phyloP scores from a whole-genome alignment of 2,888 invertebrate genomes.

The Pilophorus perplexus region DNA sequence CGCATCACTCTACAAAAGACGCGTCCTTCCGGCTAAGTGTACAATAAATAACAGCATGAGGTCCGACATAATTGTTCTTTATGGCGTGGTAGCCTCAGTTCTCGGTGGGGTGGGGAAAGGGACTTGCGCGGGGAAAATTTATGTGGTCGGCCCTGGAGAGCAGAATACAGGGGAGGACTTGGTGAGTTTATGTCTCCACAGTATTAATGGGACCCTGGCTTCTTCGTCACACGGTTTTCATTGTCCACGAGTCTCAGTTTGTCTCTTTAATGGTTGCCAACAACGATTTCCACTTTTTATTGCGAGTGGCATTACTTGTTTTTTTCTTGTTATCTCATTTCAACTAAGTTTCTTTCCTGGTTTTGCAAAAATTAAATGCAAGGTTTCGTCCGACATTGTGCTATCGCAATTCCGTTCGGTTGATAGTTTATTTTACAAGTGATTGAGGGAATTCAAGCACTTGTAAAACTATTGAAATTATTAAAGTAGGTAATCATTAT shows the following conservation, averaged over 20 bases:
- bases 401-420: too few species aligned
- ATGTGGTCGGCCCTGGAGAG: constrained; percentile 15
- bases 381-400: too few species aligned
- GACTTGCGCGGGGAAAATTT: not conserved
- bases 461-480: too few species aligned
- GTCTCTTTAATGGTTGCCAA: constrained; percentile 36
- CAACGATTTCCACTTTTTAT: constrained; percentile 25
- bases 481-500: too few species aligned
- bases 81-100: constrained; percentile 35
- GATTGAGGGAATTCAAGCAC: too few species aligned
- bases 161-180: constrained; percentile 21
- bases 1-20: constrained; percentile 28
- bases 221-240: constrained; percentile 32
- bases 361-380: too few species aligned
- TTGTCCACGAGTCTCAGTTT: constrained; percentile 38
- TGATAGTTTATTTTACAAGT: too few species aligned
- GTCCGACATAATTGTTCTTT: constrained; percentile 42
- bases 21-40: constrained; percentile 33
- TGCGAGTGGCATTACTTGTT: not conserved
- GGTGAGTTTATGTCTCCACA: constrained; percentile 26
- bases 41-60: constrained; percentile 41
- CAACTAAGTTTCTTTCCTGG: too few species aligned
- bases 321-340: too few species aligned
- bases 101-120: not conserved
- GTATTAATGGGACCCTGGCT: constrained; percentile 21